phyloP scores from a whole-genome alignment of 1,140 invertebrate species.

The Procambarus clarkii region DNA sequence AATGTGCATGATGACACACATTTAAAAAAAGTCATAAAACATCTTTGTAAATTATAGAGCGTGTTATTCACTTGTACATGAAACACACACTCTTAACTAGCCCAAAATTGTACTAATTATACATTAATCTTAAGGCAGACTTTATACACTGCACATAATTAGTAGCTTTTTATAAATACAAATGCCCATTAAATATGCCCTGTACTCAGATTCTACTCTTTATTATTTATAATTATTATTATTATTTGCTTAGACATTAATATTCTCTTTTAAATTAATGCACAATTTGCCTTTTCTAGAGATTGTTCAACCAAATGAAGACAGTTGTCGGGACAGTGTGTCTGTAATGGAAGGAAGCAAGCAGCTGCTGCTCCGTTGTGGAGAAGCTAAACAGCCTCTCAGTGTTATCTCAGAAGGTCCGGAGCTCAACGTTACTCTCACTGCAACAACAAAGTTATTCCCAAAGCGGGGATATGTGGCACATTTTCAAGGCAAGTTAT shows the following conservation, averaged over 20 bases:
- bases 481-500: conserved; percentile 78
- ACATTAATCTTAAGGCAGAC: no score
- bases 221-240: no score
- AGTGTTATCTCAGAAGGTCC: conserved; percentile 76
- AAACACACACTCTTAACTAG: no score
- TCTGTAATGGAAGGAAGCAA: conserved; percentile 75
- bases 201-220: no score
- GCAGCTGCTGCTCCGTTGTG: conserved; percentile 77
- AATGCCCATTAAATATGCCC: no score
- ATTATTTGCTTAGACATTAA: not conserved
- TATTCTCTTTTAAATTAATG: not conserved
- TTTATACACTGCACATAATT: no score
- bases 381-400: conserved; percentile 75
- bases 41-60: no score
- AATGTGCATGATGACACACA: no score
- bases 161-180: no score
- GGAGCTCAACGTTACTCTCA: conserved; percentile 76
- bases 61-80: no score
- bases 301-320: conserved; percentile 77
- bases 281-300: conserved; percentile 22
- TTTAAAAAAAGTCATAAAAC: no score
- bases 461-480: conserved; percentile 79
- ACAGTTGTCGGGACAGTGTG: conserved; percentile 77
- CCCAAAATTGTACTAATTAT: no score
- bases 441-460: conserved; percentile 77